A percentile compares a stretch with the other conserved stretches of the same genome.
phyloP scores from a whole-genome alignment of 2,113 vertebrate species.

The Dendropsophus ebraccatus region DNA sequence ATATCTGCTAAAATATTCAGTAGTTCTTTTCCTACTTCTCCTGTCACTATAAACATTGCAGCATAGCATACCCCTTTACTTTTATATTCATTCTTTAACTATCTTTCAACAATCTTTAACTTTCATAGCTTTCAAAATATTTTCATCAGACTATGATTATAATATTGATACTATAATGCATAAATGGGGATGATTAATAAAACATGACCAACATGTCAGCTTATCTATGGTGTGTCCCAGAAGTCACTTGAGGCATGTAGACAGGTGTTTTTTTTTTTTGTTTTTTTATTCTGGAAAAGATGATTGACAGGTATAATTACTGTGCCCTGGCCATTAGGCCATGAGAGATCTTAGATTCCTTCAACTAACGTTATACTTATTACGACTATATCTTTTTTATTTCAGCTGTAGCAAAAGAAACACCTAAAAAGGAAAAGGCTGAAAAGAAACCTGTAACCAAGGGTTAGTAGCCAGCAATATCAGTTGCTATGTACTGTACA shows the following conservation, averaged over 20 bases:
- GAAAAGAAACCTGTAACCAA: conserved; percentile 20
- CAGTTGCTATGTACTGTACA: neutral
- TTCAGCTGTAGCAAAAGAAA: conserved; percentile 18
- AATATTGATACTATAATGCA: neutral
- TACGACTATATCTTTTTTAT: neutral
- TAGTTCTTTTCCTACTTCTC: neutral
- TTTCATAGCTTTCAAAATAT: neutral
- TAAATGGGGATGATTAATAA: neutral
- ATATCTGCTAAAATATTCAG: neutral
- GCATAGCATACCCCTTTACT: neutral
- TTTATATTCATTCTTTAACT: neutral
- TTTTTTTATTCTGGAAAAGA: neutral
- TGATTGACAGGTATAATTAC: conserved; percentile 18
- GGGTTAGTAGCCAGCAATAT: conserved; percentile 9
- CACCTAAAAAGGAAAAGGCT: conserved; percentile 31
- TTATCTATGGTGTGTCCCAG: neutral
- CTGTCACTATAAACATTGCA: neutral
- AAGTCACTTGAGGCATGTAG: neutral
- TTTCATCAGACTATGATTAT: neutral
- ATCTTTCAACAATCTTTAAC: neutral
- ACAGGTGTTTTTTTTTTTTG: neutral
- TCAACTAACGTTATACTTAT: neutral
- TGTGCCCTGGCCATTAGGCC: neutral
- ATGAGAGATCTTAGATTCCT: neutral
- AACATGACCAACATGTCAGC: neutral